These are phyloP conservation scores for Potorous gilbertii DNA, from an alignment of 2,797 vertebrate species.

Conservation along the genomic window DNA sequence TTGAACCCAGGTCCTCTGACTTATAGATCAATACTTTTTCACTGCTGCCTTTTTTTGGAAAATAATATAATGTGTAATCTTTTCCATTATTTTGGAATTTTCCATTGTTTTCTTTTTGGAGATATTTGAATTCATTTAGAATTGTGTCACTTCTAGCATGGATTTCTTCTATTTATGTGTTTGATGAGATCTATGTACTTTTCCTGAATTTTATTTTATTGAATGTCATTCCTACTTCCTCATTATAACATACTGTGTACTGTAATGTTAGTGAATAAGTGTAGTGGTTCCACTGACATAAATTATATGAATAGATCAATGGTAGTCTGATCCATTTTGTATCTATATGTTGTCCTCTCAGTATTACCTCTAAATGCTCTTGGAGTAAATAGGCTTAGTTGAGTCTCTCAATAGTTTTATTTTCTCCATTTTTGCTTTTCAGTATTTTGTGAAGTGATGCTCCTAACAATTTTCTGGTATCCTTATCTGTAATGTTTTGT, in stretches of 20 bases:
- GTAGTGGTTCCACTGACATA: neutral
- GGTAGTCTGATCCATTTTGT: neutral
- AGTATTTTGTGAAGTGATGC: neutral
- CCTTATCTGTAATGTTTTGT: neutral
- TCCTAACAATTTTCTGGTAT: neutral
- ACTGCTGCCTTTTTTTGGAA: neutral
- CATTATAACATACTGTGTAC: neutral
- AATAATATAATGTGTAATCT: neutral
- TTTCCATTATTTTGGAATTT: neutral
- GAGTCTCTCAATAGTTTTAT: neutral
- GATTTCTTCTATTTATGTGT: neutral
- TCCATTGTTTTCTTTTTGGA: neutral
- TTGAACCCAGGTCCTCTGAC: neutral
- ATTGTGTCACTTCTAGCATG: neutral
- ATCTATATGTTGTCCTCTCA: neutral
- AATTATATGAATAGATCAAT: neutral
- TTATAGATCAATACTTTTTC: neutral
- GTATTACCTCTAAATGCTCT: neutral
- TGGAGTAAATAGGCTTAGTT: neutral
- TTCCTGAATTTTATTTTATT: neutral
- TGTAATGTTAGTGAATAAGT: neutral
- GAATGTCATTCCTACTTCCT: neutral
- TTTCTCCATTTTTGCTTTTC: neutral
- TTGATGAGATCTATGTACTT: neutral
- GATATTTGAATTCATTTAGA: neutral